Conservation (phyloP, 2,888 invertebrate species). For the Scaptomyza cyrtandrae region DNA sequence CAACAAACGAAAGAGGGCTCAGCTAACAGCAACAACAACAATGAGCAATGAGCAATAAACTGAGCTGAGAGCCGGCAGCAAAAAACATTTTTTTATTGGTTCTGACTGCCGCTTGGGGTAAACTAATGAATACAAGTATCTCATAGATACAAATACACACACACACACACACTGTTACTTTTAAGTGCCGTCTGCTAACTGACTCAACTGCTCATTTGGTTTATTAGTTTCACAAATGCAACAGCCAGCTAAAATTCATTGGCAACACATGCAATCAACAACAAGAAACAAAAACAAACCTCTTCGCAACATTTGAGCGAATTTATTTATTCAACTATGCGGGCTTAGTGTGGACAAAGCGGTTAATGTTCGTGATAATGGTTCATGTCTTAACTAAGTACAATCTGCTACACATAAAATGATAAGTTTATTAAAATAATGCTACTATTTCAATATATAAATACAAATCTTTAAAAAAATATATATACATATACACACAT, state of each 20-base stretch:
- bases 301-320: conserved; percentile 31
- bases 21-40: conserved; percentile 32
- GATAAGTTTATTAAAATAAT: no score
- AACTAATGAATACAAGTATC: conserved; percentile 64
- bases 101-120: conserved; percentile 48
- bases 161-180: conserved; percentile 12
- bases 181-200: conserved; percentile 43
- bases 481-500: no score
- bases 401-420: not conserved
- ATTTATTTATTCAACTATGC: conserved; percentile 19
- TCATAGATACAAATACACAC: conserved; percentile 52
- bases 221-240: conserved; percentile 61
- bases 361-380: not conserved
- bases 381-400: conserved; percentile 41
- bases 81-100: conserved; percentile 52
- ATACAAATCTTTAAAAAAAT: no score
- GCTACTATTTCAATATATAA: no score
- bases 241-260: conserved; percentile 44
- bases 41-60: conserved; percentile 51
- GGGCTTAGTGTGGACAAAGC: conserved; percentile 28
- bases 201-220: conserved; percentile 48
- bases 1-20: conserved; percentile 8
- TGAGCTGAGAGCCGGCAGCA: conserved; percentile 42
- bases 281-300: conserved; percentile 3
- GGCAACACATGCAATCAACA: conserved; percentile 53